Conservation (phyloP, 2,797 vertebrate species). For the Phrynocephalus forsythii region DNA sequence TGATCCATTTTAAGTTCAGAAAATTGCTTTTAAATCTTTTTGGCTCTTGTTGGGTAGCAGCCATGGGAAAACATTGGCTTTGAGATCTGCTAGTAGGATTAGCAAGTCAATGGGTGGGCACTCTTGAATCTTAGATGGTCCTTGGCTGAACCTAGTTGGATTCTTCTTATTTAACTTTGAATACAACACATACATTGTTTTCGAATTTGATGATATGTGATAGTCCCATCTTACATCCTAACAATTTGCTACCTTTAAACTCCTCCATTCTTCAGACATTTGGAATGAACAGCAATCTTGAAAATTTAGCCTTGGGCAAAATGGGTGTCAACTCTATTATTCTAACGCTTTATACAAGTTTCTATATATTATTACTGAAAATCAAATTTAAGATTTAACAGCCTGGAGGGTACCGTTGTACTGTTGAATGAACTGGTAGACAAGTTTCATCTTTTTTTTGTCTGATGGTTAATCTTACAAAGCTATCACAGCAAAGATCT, state of each 20-base stretch:
- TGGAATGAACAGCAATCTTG: neutral
- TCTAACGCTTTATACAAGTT: neutral
- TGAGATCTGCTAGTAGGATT: neutral
- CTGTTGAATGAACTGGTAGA: slow-evolving; percentile 17
- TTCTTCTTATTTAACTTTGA: neutral
- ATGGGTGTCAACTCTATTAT: neutral
- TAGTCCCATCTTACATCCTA: neutral
- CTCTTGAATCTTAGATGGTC: neutral
- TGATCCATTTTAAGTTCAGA: neutral
- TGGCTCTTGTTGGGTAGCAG: neutral
- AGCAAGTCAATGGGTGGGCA: neutral
- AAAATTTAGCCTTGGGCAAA: neutral
- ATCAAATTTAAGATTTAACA: slow-evolving; percentile 26
- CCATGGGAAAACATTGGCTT: neutral
- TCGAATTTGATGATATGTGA: neutral
- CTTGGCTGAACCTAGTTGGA: neutral
- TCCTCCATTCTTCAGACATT: neutral
- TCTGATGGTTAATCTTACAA: slow-evolving; percentile 52
- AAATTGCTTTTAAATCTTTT: neutral
- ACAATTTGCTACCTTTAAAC: neutral
- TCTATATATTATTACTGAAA: slow-evolving; percentile 5
- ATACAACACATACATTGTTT: neutral
- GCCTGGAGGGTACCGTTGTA: slow-evolving; percentile 9
- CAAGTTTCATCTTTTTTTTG: slow-evolving; percentile 28
- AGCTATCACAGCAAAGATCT: slow-evolving; percentile 29